phyloP scores from a whole-genome alignment of 2,113 vertebrate species.

The Mesembrinibis cayennensis region DNA sequence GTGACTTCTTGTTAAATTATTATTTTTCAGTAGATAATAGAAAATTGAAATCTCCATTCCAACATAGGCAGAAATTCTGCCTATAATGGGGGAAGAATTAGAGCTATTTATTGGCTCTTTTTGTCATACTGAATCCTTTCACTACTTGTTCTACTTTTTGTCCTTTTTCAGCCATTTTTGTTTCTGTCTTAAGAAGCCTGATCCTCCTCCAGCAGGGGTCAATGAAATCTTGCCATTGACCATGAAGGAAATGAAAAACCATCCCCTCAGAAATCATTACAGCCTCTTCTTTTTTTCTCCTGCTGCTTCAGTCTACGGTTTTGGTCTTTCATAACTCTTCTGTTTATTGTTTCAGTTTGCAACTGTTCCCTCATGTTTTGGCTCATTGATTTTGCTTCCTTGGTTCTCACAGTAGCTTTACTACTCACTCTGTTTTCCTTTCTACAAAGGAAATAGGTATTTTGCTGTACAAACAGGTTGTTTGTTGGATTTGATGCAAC shows the following conservation, averaged over 20 bases:
- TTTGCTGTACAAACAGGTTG: constrained; percentile 6
- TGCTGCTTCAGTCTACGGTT: background rate
- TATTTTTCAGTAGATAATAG: background rate
- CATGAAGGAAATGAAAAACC: background rate
- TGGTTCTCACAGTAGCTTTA: background rate
- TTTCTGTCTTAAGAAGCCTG: background rate
- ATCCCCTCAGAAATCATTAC: background rate
- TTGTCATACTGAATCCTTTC: background rate
- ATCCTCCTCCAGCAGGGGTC: background rate
- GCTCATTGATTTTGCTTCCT: constrained; percentile 35
- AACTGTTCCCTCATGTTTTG: background rate
- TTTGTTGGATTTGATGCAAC: background rate
- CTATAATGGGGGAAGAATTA: background rate
- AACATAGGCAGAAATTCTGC: background rate
- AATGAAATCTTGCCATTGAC: background rate
- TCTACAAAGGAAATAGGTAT: background rate
- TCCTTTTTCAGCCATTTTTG: background rate
- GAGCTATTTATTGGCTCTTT: background rate
- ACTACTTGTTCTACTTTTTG: background rate
- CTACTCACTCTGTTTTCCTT: background rate
- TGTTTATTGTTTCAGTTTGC: constrained; percentile 9
- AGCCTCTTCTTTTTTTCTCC: background rate
- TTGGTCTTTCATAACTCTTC: background rate
- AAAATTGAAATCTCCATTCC: background rate
- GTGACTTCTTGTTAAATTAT: background rate